Conservation (phyloP, 2,888 invertebrate genomes). For the Tanytarsus gracilentus region DNA sequence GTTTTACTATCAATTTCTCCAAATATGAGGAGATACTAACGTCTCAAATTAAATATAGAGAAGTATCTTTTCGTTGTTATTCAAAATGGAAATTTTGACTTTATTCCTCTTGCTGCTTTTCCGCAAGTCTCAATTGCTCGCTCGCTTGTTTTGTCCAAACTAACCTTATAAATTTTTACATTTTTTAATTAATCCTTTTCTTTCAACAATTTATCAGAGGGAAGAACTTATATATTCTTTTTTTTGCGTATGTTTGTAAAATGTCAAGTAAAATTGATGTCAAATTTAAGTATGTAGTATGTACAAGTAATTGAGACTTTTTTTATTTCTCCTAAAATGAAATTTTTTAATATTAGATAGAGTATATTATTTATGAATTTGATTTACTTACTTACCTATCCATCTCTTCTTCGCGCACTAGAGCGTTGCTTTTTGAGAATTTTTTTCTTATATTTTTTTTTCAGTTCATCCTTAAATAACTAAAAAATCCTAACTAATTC, state of each 20-base stretch:
- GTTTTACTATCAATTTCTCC: too few relatives aligned
- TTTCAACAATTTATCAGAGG: background rate
- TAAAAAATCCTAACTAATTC: slow-evolving; percentile 28
- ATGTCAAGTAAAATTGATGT: slow-evolving; percentile 8
- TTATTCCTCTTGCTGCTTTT: background rate
- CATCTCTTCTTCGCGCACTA: slow-evolving; percentile 7
- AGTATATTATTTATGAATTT: background rate
- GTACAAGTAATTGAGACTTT: slow-evolving; percentile 23
- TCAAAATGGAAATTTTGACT: background rate
- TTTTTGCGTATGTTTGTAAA: background rate
- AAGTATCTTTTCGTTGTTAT: slow-evolving; percentile 23
- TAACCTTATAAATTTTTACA: background rate
- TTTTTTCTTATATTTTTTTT: slow-evolving; percentile 16
- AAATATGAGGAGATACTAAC: too few relatives aligned
- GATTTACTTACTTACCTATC: background rate
- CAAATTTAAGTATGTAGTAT: background rate
- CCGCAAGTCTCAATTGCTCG: slow-evolving; percentile 6
- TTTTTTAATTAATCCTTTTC: background rate
- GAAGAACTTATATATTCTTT: slow-evolving; percentile 10
- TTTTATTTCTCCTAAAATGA: slow-evolving; percentile 20
- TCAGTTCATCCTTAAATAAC: slow-evolving; percentile 28
- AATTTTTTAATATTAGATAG: background rate
- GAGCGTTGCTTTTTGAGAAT: slow-evolving; percentile 26
- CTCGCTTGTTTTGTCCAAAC: background rate
- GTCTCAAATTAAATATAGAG: background rate